Percentiles rank a stretch among this genome's conserved stretches.
phyloP scores from a whole-genome alignment of 2,888 invertebrate genomes.

The Callyntrura guangdongensis region DNA sequence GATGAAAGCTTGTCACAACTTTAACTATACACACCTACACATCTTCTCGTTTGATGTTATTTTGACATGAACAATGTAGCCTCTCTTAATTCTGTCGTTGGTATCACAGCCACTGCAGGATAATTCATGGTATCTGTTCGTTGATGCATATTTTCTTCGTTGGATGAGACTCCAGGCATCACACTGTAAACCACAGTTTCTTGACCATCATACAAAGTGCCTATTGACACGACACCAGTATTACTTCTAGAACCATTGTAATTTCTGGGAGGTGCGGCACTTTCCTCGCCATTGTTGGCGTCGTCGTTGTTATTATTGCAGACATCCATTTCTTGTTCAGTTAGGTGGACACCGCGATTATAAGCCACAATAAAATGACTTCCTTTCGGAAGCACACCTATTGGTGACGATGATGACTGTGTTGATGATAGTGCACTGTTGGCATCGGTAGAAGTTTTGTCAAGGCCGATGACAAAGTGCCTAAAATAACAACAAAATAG shows the following conservation, averaged over 20 bases:
- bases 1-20: background rate
- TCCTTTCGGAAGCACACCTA: conserved; percentile 41
- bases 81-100: background rate
- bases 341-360: conserved; percentile 29
- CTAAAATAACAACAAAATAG: conserved; percentile 20
- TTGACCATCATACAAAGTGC: no score
- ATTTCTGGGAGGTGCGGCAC: background rate
- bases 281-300: background rate
- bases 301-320: conserved; percentile 49
- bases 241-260: background rate
- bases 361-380: conserved; percentile 55
- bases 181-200: conserved; percentile 22
- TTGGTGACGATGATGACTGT: background rate
- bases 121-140: background rate
- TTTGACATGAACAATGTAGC: background rate
- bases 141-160: background rate
- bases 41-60: background rate
- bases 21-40: no score
- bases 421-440: background rate
- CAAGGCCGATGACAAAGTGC: conserved; percentile 66
- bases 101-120: background rate
- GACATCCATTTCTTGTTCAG: conserved; percentile 37
- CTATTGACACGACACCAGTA: background rate
- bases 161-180: conserved; percentile 9
- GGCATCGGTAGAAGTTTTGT: conserved; percentile 39